Conservation (phyloP, 1,140 invertebrate species). For the Aphaenogaster ashmeadi region DNA sequence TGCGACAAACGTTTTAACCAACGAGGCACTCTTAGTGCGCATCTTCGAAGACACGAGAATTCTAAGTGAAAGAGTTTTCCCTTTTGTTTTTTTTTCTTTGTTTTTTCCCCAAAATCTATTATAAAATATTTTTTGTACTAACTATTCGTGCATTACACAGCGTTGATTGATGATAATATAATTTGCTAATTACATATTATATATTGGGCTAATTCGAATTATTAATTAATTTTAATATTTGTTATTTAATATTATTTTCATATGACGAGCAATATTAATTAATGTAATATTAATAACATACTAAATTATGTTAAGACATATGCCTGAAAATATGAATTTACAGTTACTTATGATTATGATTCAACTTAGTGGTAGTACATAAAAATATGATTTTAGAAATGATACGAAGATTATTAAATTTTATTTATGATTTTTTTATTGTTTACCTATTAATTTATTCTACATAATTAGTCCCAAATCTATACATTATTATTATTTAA, state of each 20-base stretch:
- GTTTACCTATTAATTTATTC: neutral
- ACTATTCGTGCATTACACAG: neutral
- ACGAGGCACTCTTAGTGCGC: conserved; percentile 85
- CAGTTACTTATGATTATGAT: neutral
- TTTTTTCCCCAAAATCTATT: conserved; percentile 9
- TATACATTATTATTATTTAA: neutral
- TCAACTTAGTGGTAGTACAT: neutral
- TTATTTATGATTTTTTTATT: conserved; percentile 5
- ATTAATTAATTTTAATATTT: conserved; percentile 9
- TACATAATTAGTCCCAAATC: neutral
- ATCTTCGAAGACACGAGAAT: conserved; percentile 74
- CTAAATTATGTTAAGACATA: neutral
- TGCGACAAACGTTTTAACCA: conserved; percentile 89
- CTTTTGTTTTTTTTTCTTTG: neutral
- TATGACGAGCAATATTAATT: neutral
- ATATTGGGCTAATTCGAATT: neutral
- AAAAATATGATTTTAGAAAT: neutral
- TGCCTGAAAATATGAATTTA: neutral
- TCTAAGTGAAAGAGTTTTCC: conserved; percentile 18
- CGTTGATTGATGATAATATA: neutral
- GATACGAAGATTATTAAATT: neutral
- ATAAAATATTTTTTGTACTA: neutral
- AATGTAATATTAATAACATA: neutral
- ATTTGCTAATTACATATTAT: neutral
- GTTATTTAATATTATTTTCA: neutral